These are phyloP conservation scores for Thumatha senex DNA, from an alignment of 2,888 invertebrate genomes.

Conservation along the genomic window DNA sequence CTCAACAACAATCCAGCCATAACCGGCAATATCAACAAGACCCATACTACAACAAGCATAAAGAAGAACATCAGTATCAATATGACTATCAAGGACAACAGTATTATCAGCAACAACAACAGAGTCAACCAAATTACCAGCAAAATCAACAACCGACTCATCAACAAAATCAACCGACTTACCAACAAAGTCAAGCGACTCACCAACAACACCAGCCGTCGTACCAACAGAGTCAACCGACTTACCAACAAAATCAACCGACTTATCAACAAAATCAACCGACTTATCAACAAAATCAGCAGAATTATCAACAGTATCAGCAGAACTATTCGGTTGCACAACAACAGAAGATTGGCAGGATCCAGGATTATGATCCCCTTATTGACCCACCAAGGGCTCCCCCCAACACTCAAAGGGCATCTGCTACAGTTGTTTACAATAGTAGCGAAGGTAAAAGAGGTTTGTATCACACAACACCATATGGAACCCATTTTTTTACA, in stretches of 20 bases:
- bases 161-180: conserved; percentile 24
- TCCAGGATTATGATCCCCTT: conserved; percentile 91
- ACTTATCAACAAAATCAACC: conserved; percentile 15
- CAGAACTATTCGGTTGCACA: conserved; percentile 46
- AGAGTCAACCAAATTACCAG: conserved; percentile 33
- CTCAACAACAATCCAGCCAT: conserved; percentile 21
- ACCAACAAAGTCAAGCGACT: conserved; percentile 13
- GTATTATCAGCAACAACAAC: conserved; percentile 27
- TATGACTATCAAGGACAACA: conserved; percentile 29
- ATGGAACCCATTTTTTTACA: too few relatives aligned
- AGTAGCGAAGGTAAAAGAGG: conserved; percentile 70
- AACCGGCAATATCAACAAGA: conserved; percentile 17
- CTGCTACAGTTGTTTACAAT: conserved; percentile 93
- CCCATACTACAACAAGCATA: conserved; percentile 18
- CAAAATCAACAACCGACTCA: conserved; percentile 54
- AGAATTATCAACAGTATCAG: conserved; percentile 47
- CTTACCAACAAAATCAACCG: conserved; percentile 11
- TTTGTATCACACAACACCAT: conserved; percentile 38
- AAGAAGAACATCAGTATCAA: conserved; percentile 23
- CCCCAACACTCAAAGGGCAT: conserved; percentile 89
- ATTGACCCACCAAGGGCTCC: conserved; percentile 87
- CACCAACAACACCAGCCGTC: conserved; percentile 15
- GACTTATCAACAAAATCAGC: conserved; percentile 59
- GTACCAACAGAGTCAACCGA: conserved; percentile 19
- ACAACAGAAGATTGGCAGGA: conserved; percentile 86